Evolutionary conservation across 2,113 vertebrate species (phyloP), one percentile per base, ranked within the genome.

Genomic region (Solenodon paradoxus): DNA sequence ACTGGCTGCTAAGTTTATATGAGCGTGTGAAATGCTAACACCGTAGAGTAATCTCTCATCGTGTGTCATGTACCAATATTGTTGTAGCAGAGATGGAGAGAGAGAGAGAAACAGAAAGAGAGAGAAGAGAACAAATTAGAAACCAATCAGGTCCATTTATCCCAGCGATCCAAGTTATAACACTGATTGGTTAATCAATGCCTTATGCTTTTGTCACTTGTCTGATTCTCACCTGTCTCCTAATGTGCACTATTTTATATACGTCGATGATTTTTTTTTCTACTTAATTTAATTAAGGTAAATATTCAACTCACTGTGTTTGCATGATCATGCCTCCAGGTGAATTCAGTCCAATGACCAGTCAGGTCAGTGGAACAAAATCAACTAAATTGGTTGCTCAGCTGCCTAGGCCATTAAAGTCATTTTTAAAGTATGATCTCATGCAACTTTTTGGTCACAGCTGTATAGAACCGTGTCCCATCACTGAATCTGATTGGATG

Each of bases 361-460:
- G n/a, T 95, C 79, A 95, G 68, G 40, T 71, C 40, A 47, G 51
- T 53, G 20, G 51, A 78, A 55, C 28, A 84, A 92, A 95, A 95
- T 95, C 69, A 57, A 49, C 30, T 84, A 83, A 93, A 89, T 90
- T 90, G 83, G 90, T 59, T 63, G 12, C 83, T 88, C 32, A 35
- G n/a, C 24, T 93, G 92, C 89, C 92, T 96, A 30, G 28, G 79
- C 16, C 8, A 15, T 35, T 92, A 79, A 53, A 10, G 35, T 92
- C 95, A 95, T 4, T 80, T 45, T 90, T 13, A 64, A 77, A 79
- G 45, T 51, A 53, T 45, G 45, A 69, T 26, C 17, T 47, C 26
- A 9, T 9, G 24, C 10, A 82, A 32, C 12, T 63, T 4, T 81
- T n/a, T 30, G 51, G 22, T 74, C 74, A 72, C 12, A 64, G 57